Evolutionary conservation across 2,888 invertebrate species (phyloP), one percentile per base, ranked within the genome.

Genomic region (Salticus scenicus): DNA sequence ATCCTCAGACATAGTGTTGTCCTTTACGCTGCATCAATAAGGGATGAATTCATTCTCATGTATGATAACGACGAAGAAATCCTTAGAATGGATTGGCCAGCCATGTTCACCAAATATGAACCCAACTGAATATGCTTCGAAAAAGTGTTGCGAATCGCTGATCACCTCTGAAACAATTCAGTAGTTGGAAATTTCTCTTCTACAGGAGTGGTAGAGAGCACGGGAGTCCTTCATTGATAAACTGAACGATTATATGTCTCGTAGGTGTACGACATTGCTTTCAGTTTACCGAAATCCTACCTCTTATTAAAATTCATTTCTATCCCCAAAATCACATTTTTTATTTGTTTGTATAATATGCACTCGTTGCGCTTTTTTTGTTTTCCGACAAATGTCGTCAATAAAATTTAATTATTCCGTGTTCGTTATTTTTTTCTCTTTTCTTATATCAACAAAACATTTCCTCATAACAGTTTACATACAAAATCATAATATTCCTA

Each of bases 141-240:
- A 47, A n/a, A 47, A 47, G 71, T 1, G 30, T 47, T 71, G n/a
- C 30, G 24, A 1, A 30, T 42, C 17, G 14, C 71, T 33, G 1
- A 30, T 71, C 70, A 37, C 41, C 70, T 42, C 42, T 10, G 30
- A 71, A 47, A 47, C 47, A 47, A n/a, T 71, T 47, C 71, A 28
- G 30, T 12, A 47, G 17, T n/a, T 27, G 41, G 47, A 71, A 71
- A 71, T 0, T 27, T 17, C 28, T 47, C 47, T 71, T 47, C 17
- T 47, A 47, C 28, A 71, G 17, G 10, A 71, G 10, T 1, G 20
- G 71, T 14, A 28, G 14, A 47, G 47, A 47, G n/a, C n/a, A 47
- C 7, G 14, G 14, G 14, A 47, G n/a, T 47, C 17, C 47, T n/a
- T 47, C n/a, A 2, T 5, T 47, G 17, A 47, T 47, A 47, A 47